Evolutionary conservation across 2,797 vertebrate genomes (phyloP).

Genomic region (Lutjanus argentimaculatus): DNA sequence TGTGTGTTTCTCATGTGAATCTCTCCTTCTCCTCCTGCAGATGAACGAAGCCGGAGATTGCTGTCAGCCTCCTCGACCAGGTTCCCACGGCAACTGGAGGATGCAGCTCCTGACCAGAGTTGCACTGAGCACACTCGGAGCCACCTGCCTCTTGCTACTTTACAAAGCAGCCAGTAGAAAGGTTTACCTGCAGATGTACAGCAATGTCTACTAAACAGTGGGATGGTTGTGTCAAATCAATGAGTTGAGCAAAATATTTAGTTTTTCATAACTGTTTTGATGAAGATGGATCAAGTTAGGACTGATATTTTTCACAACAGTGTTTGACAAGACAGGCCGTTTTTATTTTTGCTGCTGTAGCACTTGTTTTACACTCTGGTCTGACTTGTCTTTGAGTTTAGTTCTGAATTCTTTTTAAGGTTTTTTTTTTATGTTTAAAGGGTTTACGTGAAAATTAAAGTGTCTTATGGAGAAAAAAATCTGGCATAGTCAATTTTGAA

Average conservation of each 20-base stretch:
- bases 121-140: constrained; percentile 83
- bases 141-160: constrained; percentile 82
- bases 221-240: not conserved
- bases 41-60: constrained; percentile 81
- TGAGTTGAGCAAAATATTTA: not conserved
- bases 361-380: constrained; percentile 1
- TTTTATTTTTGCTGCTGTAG: constrained; percentile 11
- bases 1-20: constrained; percentile 27
- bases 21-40: constrained; percentile 72
- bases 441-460: constrained; percentile 32
- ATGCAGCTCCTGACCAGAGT: constrained; percentile 72
- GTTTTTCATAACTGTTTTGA: not conserved
- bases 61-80: constrained; percentile 76
- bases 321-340: not conserved
- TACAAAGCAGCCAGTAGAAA: constrained; percentile 53
- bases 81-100: constrained; percentile 70
- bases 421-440: constrained; percentile 29
- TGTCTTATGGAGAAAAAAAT: constrained; percentile 21
- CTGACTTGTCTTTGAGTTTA: constrained; percentile 5
- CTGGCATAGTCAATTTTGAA: not conserved
- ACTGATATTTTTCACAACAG: constrained; percentile 1
- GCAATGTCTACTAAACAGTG: constrained; percentile 2
- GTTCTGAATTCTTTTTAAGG: constrained; percentile 8
- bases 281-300: not conserved
- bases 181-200: constrained; percentile 29